Percentiles rank a stretch among this genome's conserved stretches.
These are phyloP conservation scores for Furcifer pardalis DNA, from an alignment of 2,797 vertebrate species.

Conservation along the genomic window DNA sequence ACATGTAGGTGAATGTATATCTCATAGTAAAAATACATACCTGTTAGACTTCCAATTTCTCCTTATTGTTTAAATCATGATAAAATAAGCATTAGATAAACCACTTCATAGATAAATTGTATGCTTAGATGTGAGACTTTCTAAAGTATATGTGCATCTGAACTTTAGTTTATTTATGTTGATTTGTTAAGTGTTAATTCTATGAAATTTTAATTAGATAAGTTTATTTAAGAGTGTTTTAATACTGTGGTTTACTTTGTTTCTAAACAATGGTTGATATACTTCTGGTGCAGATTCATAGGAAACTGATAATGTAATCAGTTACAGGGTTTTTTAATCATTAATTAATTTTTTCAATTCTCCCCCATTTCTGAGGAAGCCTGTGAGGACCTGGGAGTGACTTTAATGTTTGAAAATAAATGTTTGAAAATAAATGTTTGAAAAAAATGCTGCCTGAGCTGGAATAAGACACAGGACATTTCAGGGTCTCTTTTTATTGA, in stretches of 20 bases:
- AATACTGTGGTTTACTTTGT: too few relatives aligned
- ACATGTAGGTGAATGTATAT: background rate
- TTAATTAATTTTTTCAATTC: too few relatives aligned
- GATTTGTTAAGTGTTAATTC: too few relatives aligned
- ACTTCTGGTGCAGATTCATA: too few relatives aligned
- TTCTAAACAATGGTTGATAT: too few relatives aligned
- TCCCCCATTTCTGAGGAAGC: too few relatives aligned
- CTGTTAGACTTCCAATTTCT: background rate
- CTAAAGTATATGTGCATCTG: background rate
- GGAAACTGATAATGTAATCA: too few relatives aligned
- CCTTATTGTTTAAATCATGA: background rate
- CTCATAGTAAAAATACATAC: background rate
- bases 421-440: background rate
- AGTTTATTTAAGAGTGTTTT: too few relatives aligned
- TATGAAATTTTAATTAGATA: too few relatives aligned
- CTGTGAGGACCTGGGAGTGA: too few relatives aligned
- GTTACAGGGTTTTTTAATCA: too few relatives aligned
- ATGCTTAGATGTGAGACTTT: background rate
- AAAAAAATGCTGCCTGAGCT: background rate
- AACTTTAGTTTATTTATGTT: background rate
- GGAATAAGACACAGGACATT: background rate
- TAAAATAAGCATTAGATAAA: background rate
- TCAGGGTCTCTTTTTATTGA: background rate
- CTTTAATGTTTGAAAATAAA: too few relatives aligned
- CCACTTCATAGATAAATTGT: background rate